These are phyloP conservation scores for Macrostomum lignano DNA, from an alignment of 1,140 invertebrate species.

Conservation along the genomic window DNA sequence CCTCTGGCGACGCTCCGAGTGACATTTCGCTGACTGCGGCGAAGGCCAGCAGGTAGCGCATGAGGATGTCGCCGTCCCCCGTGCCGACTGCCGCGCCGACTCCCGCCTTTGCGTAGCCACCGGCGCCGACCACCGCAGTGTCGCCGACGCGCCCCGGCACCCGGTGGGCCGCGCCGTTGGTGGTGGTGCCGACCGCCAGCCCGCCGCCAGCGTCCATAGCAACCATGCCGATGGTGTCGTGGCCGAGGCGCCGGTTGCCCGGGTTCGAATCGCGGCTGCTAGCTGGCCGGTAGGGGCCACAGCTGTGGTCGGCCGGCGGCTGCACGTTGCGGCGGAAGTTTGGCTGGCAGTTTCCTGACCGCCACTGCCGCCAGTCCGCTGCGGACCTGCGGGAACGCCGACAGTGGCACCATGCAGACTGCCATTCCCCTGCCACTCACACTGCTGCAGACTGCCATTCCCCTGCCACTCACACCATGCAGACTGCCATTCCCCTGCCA, in stretches of 20 bases:
- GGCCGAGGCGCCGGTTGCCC: conserved; percentile 32
- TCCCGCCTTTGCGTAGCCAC: conserved; percentile 5
- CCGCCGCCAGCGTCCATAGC: conserved; percentile 48
- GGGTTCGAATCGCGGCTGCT: not conserved
- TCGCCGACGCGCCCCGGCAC: conserved; percentile 46
- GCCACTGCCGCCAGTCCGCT: conserved; percentile 47
- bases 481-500: no score
- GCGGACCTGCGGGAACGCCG: no score
- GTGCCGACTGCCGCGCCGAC: conserved; percentile 5
- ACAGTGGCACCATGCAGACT: no score
- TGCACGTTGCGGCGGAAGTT: conserved; percentile 63
- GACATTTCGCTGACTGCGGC: conserved; percentile 32
- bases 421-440: no score
- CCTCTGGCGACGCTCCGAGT: not conserved
- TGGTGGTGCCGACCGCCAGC: conserved; percentile 68
- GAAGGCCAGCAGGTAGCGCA: conserved; percentile 5
- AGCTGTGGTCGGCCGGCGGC: conserved; percentile 47
- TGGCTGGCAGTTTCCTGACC: conserved; percentile 53
- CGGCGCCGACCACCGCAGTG: conserved; percentile 3
- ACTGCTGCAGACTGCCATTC: no score
- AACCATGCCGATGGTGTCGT: conserved; percentile 89
- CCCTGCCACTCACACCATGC: no score
- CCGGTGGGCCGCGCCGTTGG: conserved; percentile 72
- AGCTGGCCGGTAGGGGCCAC: conserved; percentile 54
- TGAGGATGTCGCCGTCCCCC: conserved; percentile 6